Evolutionary conservation across 2,888 invertebrate genomes (phyloP).

Genomic region (Amphipoea lucens): DNA sequence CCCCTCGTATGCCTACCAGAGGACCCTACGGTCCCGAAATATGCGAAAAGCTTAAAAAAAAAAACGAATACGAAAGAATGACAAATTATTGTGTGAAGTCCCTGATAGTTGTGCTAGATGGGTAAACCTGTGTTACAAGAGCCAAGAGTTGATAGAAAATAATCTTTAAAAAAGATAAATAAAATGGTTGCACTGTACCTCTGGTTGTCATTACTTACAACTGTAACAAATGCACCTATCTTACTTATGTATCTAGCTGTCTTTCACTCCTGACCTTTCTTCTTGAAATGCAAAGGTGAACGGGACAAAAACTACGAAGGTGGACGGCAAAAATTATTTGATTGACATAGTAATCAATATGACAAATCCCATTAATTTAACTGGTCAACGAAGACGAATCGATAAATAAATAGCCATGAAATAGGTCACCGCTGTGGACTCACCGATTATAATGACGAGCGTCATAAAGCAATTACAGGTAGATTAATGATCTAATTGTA

Average conservation of each 20-base stretch:
- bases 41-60: too few relatives aligned
- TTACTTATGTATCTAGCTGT: neutral
- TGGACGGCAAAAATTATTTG: neutral
- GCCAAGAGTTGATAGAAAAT: too few relatives aligned
- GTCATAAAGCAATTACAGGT: conserved; percentile 5
- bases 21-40: too few relatives aligned
- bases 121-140: too few relatives aligned
- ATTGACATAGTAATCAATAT: neutral
- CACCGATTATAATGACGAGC: neutral
- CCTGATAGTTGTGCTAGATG: too few relatives aligned
- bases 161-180: too few relatives aligned
- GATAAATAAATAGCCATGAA: conserved; percentile 2
- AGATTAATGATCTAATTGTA: conserved; percentile 9
- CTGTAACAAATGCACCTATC: neutral
- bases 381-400: conserved; percentile 1
- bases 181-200: neutral
- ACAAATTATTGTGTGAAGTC: too few relatives aligned
- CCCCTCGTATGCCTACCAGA: too few relatives aligned
- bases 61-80: too few relatives aligned
- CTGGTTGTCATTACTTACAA: neutral
- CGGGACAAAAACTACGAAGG: neutral
- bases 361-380: neutral
- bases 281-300: neutral
- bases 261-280: neutral
- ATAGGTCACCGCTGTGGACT: conserved; percentile 5